Percentiles rank a stretch among this genome's conserved stretches.
phyloP scores from a whole-genome alignment of 2,113 vertebrate species.

The Actenoides lindsayi region DNA sequence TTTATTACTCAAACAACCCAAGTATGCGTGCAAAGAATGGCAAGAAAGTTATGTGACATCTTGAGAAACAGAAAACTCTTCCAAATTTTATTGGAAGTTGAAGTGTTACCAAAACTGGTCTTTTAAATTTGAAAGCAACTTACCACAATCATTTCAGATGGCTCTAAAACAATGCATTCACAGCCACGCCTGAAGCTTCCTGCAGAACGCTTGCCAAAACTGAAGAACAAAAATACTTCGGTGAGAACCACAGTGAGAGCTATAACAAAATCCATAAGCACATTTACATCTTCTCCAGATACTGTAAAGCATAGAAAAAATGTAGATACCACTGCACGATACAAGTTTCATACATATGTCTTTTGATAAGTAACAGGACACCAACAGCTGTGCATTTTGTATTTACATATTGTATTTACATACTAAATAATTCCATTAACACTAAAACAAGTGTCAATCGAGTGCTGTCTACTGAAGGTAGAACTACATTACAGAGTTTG shows the following conservation, averaged over 20 bases:
- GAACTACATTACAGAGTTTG: not conserved
- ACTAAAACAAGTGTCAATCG: not conserved
- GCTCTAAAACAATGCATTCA: constrained; percentile 99
- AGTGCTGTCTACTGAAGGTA: not conserved
- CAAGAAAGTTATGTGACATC: not conserved
- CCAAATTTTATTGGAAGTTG: not conserved
- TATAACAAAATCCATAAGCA: not conserved
- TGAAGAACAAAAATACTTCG: constrained; percentile 59
- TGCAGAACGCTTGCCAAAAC: constrained; percentile 96
- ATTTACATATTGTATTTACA: not conserved
- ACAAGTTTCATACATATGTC: not conserved
- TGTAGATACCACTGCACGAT: not conserved
- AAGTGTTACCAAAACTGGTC: not conserved
- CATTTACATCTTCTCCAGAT: not conserved
- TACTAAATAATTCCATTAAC: not conserved
- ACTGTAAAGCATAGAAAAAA: not conserved
- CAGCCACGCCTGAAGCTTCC: constrained; percentile 96
- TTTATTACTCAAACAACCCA: not conserved
- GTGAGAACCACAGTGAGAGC: constrained; percentile 17
- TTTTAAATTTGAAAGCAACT: not conserved
- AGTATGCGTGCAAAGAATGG: not conserved
- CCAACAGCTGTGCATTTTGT: not conserved
- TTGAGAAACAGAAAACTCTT: not conserved
- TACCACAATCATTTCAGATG: constrained; percentile 99
- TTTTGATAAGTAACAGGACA: not conserved